These are phyloP conservation scores for Cancer borealis DNA, from an alignment of 2,888 invertebrate species.

Conservation along the genomic window DNA sequence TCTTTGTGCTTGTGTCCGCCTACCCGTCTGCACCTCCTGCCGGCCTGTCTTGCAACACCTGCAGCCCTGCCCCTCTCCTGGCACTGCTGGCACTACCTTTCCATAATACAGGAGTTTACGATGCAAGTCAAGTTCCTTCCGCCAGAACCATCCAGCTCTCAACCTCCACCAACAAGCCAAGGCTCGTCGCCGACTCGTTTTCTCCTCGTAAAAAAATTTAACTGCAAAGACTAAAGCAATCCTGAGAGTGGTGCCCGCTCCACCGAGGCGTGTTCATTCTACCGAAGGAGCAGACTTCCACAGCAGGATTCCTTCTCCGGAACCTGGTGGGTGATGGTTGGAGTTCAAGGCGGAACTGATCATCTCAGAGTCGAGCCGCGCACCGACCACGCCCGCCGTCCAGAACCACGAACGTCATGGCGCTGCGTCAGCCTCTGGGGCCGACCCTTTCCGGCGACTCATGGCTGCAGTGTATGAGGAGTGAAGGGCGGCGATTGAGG, in stretches of 20 bases:
- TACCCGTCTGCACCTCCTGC: not conserved
- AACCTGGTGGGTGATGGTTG: not conserved
- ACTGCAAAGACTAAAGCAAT: slow-evolving; percentile 50
- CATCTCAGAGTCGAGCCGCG: not conserved
- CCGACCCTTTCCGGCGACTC: not conserved
- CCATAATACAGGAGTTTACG: not conserved
- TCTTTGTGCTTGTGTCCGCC: slow-evolving; percentile 14
- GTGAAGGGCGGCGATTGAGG: not conserved
- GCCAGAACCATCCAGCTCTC: not conserved
- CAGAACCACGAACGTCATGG: not conserved
- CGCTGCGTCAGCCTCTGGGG: not conserved
- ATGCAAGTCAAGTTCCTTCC: not conserved
- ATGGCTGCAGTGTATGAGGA: not conserved
- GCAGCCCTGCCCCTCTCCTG: not conserved
- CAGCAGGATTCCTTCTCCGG: not conserved
- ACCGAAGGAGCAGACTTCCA: slow-evolving; percentile 6
- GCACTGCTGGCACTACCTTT: slow-evolving; percentile 1
- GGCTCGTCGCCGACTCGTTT: slow-evolving; percentile 39
- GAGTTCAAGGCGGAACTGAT: not conserved
- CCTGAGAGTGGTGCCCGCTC: slow-evolving; percentile 25
- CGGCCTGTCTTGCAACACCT: not conserved
- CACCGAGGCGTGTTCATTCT: not conserved
- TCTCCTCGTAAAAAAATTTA: slow-evolving; percentile 62
- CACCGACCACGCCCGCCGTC: not conserved
- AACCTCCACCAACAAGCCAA: not conserved